Conservation (phyloP, 2,797 vertebrate genomes). For the Poeciliopsis infans region DNA sequence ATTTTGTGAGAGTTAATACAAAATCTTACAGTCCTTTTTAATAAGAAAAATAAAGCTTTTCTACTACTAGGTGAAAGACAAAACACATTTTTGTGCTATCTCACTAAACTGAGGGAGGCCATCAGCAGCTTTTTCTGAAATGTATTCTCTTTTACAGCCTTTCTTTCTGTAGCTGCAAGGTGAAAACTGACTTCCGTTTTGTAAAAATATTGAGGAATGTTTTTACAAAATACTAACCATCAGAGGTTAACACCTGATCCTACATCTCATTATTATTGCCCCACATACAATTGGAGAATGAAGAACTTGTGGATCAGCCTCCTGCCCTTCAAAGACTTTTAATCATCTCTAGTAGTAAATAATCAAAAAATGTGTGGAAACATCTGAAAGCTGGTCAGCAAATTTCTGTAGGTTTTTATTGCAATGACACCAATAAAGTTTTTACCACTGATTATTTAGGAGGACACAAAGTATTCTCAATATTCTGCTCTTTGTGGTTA, state of each 20-base stretch:
- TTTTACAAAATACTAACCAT: neutral
- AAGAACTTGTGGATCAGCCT: neutral
- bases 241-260: neutral
- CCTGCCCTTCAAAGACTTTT: neutral
- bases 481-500: neutral
- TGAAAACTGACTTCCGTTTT: neutral
- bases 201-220: neutral
- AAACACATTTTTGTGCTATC: neutral
- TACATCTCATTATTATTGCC: neutral
- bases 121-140: neutral
- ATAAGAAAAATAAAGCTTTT: neutral
- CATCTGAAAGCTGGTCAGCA: neutral
- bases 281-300: neutral
- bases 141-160: neutral
- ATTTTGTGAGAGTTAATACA: neutral
- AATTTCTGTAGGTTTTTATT: neutral
- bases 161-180: neutral
- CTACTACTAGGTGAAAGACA: neutral
- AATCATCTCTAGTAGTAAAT: neutral
- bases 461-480: neutral
- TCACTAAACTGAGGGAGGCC: neutral
- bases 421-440: neutral
- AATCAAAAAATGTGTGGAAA: neutral
- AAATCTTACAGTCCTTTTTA: too few relatives aligned
- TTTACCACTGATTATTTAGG: neutral